Evolutionary conservation across 1,140 invertebrate genomes (phyloP), one percentile per base, ranked within the genome.

Genomic region (Eriocheir sinensis): DNA sequence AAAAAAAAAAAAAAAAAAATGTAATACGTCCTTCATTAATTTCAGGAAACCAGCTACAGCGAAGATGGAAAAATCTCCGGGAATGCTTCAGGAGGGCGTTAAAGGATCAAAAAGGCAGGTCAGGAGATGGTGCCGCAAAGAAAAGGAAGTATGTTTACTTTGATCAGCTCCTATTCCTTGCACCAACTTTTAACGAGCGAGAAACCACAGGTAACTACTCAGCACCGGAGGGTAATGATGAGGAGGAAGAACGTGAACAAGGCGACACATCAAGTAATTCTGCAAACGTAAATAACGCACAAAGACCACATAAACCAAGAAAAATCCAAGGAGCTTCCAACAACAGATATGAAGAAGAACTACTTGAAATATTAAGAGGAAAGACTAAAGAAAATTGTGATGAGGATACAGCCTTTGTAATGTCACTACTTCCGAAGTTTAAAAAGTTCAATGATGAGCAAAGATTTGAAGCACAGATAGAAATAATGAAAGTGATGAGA

Each of bases 41-140:
- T 89, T 89, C 88, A 85, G 83, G 12, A 85, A 85, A 85, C 12
- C 83, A 85, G 83, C 83, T 85, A 85, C 83, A 85, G 83, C 88
- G 88, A 48, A 89, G 88, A 89, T 89, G 88, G 88, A 89, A 89
- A 89, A 21, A 9, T 89, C 88, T 89, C 88, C 9, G 44, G 3
- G 88, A 89, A 89, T 89, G 88, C 88, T 89, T 89, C 88, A 48
- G 88, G 88, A 89, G 88, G 88, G 88, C 15, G 88, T 89, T 89
- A n/a, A 89, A 89, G 40, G 38, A 9, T 0, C 88, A 89, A 30
- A 40, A 89, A 48, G 44, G 88, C 38, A 89, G 36, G 88, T 48
- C 88, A 89, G 88, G 88, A 44, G 88, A 89, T 89, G 88, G 88
- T 89, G 88, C 38, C 40, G 15, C 88, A 21, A 89, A 89, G 8